Evolutionary conservation across 2,888 invertebrate species (phyloP), one percentile per base, ranked within the genome.

Genomic region (Zeuzera pyrina): DNA sequence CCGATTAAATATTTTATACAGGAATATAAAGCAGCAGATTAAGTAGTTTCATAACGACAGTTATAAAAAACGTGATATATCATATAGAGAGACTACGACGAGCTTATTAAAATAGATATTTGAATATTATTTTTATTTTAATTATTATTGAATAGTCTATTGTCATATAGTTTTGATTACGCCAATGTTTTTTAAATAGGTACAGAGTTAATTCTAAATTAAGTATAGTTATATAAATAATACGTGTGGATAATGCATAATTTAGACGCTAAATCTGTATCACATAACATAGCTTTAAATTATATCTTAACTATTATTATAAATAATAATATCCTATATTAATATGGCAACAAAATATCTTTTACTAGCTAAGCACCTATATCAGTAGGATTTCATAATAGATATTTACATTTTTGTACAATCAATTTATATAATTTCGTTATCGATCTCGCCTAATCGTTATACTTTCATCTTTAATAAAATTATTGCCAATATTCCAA

Each of bases 271-370:
- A 69, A 56, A 52, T 61, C 57, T 68, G 61, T 79, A 78, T 81
- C 79, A 79, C 79, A 81, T 77, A 74, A 76, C 43, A 67, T 70
- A 67, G 56, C 63, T 62, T 67, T 59, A 67, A 52, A 70, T 72
- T 71, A 72, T 72, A 73, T 73, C 73, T 72, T 70, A 61, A 69
- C 74, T 78, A 77, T 65, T 65, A 65, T 67, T 70, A 79, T 78
- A 81, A 76, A 79, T 79, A 76, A 78, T 72, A 65, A 70, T 76
- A 76, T 70, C 57, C 71, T 72, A 73, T 60, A 69, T 76, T 81
- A 81, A 79, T 83, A 83, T 83, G 83, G 83, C 83, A 83, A 83
- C 81, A 71, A 76, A 79, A 79, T 69, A 74, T 66, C 26, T 71
- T 74, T 71, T 70, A 69, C 70, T 74, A 71, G 65, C 79, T 78